Base-by-base conservation (phyloP, 2,113 vertebrate genomes). In the Recurvirostra avosetta region DNA sequence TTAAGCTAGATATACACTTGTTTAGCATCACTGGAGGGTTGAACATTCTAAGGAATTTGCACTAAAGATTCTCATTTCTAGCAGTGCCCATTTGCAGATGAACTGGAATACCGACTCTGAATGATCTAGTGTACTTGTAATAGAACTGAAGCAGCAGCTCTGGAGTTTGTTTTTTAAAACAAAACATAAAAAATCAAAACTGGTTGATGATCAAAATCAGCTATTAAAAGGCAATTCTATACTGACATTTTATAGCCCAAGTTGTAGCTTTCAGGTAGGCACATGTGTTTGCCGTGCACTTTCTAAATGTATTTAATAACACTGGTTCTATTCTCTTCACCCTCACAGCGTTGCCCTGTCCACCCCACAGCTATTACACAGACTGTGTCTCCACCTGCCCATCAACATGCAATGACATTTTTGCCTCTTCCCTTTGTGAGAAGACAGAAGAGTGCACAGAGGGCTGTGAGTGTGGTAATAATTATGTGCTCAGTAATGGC, bases 401-500 rank as follows among this genome's bases (percentile, higher is more conserved):
- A 61, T 97, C 99, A 67, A 99, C 98, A 8, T 99, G 99, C 90
- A 80, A 66, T 38, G 40, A 98, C 72, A 97, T 99, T 79, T 97
- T 98, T 71, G 98, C 98, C 23, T 96, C 94, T 29, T 97, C 98
- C 72, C 72, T 78, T 65, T 99, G 99, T 94, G 97, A 95, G 23
- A 94, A 97, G 41, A 92, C 94, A 30, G 74, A 91, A 18, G 53
- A 78, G 2, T 99, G 99, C 82, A 77, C 91, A 59, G 95, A 97
- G 45, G 99, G 99, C 70, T 99, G 99, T 81, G 97, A 97, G 34
- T 99, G 99, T 93, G 77, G 98, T 56, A 41, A 98, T 36, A 98
- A 98, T 36, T 98, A 98, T 36, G 98, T 99, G 19, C 96, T 97
- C 52, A 98, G 98, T 82, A 86, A 73, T 13, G 95, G 85, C 72